Base-by-base conservation (phyloP, 2,888 invertebrate species). In the Tiliacea aurago region DNA sequence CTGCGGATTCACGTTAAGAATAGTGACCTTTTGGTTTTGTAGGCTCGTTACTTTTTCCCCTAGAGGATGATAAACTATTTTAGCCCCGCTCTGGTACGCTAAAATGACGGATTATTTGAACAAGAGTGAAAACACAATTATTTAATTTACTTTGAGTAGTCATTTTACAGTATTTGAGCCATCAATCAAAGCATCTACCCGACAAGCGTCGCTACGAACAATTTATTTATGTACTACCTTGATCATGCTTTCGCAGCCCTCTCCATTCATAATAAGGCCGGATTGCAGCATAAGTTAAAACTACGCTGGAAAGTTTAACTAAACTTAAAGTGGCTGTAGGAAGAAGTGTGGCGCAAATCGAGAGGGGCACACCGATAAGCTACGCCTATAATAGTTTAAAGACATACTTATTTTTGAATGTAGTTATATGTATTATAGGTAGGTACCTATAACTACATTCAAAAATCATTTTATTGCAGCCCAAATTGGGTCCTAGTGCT, bases 201-300 rank as follows among this genome's bases (percentile, higher is more conserved):
- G 47, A 47, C 37, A 4, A 15, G 47, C 55, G 68, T 69, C 66
- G 45, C 55, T 80, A 79, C 67, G 55, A 83, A 23, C 15, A 33
- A 66, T 80, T 66, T 84, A 84, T 84, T 81, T 81, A 63, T 69
- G 70, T 68, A 9, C 65, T 41, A 62, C 84, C 76, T 80, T 80
- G 71, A 71, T 80, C 70, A 70, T 62, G 64, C 61, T 62, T 63
- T 65, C 75, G 71, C 75, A 80, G 80, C 58, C 10, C 49, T 71
- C 76, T 84, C 75, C 84, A 85, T 85, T 85, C 86, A 86, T 82
- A 68, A 82, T 76, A 3, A 62, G 9, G 84, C 0, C 51, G 1
- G 53, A 45, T 73, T 70, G 10, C 65, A 81, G 33, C 65, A 65
- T 11, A 23, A 20, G 28, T 68, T 72, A 71, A 82, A 11, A 37